Conservation (phyloP, 1,140 invertebrate species). For the Bradynema listronoti region DNA sequence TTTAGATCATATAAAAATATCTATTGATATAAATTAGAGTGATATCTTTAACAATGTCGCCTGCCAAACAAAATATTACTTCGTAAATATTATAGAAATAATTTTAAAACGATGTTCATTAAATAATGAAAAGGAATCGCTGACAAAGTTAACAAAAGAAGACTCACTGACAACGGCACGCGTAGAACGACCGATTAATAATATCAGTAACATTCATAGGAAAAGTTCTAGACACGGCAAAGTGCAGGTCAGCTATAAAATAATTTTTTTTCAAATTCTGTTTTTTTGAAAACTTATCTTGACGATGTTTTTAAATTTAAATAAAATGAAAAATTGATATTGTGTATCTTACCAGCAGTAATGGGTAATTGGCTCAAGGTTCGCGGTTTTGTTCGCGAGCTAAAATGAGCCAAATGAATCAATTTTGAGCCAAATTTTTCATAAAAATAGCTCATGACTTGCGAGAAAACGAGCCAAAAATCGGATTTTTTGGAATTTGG, state of each 20-base stretch:
- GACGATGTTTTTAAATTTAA: too few species aligned
- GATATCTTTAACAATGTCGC: too few species aligned
- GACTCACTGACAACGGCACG: background rate
- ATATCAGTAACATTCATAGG: slow-evolving; percentile 3
- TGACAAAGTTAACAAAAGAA: background rate
- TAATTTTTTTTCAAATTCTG: too few species aligned
- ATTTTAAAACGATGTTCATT: background rate
- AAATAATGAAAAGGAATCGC: background rate
- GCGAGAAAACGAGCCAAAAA: background rate
- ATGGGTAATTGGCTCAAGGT: background rate
- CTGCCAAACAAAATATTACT: background rate
- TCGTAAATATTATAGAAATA: background rate
- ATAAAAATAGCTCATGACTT: background rate
- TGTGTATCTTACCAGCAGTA: background rate
- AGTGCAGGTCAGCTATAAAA: slow-evolving; percentile 21
- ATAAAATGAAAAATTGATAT: too few species aligned
- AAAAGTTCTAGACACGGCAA: slow-evolving; percentile 13
- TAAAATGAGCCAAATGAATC: background rate
- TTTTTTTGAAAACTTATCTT: too few species aligned
- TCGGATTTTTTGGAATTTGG: slow-evolving; percentile 7
- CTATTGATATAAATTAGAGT: too few species aligned
- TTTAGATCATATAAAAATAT: too few species aligned
- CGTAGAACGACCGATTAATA: background rate
- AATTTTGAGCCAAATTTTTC: background rate
- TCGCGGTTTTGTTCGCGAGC: background rate